These are phyloP conservation scores for Trachemys scripta DNA, from an alignment of 2,113 vertebrate genomes.

Conservation along the genomic window DNA sequence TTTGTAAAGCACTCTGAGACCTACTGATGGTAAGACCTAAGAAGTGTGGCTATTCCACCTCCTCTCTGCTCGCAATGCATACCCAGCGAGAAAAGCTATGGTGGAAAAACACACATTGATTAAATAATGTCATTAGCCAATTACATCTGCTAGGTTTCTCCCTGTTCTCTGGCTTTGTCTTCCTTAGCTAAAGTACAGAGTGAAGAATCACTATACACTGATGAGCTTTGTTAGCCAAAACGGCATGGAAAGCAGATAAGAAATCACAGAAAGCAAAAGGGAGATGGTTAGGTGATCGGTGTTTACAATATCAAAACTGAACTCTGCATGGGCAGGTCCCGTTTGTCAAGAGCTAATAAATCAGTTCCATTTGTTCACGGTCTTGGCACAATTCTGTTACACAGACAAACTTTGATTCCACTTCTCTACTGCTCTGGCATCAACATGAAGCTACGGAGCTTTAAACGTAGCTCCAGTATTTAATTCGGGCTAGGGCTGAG, in stretches of 20 bases:
- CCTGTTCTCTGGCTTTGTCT: rapidly evolving
- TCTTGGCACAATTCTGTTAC: neutral
- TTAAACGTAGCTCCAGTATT: neutral
- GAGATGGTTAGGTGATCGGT: neutral
- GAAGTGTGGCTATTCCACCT: neutral
- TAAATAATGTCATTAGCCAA: slow-evolving; percentile 13
- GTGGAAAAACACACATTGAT: neutral
- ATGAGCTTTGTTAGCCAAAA: neutral
- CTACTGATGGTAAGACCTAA: neutral
- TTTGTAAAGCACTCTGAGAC: neutral
- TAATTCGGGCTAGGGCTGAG: too few relatives aligned
- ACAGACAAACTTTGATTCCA: neutral
- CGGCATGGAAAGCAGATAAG: neutral
- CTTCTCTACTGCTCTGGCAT: neutral
- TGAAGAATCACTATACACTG: neutral
- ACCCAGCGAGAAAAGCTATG: neutral
- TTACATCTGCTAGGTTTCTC: slow-evolving; percentile 9
- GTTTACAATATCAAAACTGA: neutral
- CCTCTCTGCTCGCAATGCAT: neutral
- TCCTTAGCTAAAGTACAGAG: neutral
- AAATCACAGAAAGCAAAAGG: neutral
- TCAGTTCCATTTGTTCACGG: neutral
- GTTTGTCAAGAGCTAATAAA: neutral
- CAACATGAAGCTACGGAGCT: neutral
- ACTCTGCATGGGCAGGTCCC: neutral